A percentile compares a stretch with the other conserved stretches of the same genome.
Evolutionary conservation across 2,888 invertebrate genomes (phyloP).

Genomic region (Holacanthella duospinosa): DNA sequence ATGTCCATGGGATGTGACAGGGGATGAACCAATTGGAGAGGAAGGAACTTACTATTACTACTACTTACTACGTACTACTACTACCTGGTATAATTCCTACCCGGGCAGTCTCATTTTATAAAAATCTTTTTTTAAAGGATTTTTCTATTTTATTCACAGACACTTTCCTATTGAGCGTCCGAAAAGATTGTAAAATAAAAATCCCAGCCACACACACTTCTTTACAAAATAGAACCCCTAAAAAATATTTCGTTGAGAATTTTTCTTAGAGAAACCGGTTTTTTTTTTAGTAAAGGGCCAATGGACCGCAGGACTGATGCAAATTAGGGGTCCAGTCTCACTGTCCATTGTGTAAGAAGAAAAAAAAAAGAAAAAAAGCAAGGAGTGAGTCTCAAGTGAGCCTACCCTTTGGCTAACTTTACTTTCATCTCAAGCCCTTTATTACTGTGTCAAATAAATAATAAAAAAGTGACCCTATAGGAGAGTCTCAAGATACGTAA

Average conservation of each 20-base stretch:
- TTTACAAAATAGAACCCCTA: background rate
- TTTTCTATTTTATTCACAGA: background rate
- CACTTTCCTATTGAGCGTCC: background rate
- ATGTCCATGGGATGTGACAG: conserved; percentile 2
- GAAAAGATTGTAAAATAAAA: background rate
- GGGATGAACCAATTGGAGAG: conserved; percentile 1
- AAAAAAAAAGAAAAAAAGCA: too few species aligned
- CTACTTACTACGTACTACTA: background rate
- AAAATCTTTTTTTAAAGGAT: background rate
- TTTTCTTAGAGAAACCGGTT: conserved; percentile 14
- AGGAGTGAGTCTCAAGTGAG: too few species aligned
- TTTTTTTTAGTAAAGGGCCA: conserved; percentile 12
- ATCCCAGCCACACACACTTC: background rate
- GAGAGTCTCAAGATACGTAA: background rate
- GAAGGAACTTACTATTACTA: background rate
- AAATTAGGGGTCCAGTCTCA: conserved; percentile 34
- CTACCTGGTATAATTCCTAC: background rate
- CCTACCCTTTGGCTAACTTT: background rate
- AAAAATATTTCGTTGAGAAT: background rate
- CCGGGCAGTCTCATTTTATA: background rate
- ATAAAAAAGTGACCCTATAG: conserved; percentile 4
- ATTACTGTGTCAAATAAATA: background rate
- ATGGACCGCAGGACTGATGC: too few species aligned
- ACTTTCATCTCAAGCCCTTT: background rate
- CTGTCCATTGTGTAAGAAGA: conserved; percentile 36